These are phyloP conservation scores for Temnothorax nylanderi DNA, from an alignment of 1,140 invertebrate species.

Conservation along the genomic window DNA sequence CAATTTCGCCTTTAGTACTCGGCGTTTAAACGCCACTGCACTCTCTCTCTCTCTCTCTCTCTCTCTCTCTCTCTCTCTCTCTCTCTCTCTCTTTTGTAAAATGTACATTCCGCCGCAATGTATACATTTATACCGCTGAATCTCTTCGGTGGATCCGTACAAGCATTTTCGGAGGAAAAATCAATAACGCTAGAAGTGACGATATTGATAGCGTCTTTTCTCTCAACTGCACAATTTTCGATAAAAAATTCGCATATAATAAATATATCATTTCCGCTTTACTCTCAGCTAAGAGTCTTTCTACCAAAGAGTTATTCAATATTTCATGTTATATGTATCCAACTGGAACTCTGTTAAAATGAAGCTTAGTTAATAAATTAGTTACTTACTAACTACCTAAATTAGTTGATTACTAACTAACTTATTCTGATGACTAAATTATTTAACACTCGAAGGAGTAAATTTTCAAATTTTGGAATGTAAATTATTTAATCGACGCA, in stretches of 20 bases:
- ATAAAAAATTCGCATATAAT: not conserved
- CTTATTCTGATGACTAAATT: not conserved
- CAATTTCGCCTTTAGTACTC: constrained; percentile 18
- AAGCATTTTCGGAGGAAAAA: constrained; percentile 7
- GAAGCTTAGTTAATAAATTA: not conserved
- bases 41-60: not conserved
- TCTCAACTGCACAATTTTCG: not conserved
- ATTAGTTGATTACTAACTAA: not conserved
- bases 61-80: not conserved
- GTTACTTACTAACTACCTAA: too few relatives aligned
- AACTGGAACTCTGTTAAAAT: not conserved
- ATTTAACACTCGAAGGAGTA: not conserved
- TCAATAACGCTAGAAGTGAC: constrained; percentile 16
- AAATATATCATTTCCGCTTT: not conserved
- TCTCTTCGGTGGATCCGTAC: not conserved
- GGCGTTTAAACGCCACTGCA: constrained; percentile 12
- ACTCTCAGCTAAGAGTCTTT: not conserved
- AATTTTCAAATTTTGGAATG: not conserved
- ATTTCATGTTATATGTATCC: not conserved
- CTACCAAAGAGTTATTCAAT: not conserved
- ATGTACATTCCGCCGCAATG: constrained; percentile 10
- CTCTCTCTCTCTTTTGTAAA: not conserved
- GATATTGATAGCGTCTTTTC: not conserved
- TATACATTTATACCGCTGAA: constrained; percentile 9
- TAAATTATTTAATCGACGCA: constrained; percentile 23